Evolutionary conservation across 2,888 invertebrate genomes (phyloP), one percentile per base, ranked within the genome.

Genomic region (Eumerus sabulonum): DNA sequence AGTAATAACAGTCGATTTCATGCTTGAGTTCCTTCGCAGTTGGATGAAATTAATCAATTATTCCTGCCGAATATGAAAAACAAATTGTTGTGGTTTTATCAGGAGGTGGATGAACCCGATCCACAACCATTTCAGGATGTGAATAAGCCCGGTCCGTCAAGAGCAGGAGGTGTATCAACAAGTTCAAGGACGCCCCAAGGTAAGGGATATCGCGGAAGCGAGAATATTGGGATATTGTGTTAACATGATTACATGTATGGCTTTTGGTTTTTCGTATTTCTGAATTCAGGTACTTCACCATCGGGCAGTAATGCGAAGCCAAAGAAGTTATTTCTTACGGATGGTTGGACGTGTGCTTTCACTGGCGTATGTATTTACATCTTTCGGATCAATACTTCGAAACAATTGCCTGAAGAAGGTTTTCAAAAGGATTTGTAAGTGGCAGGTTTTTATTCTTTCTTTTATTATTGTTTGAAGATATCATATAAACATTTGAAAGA

Each of bases 371-470:
- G 95, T 84, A 93, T 96, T 82, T 96, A 95, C 85, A 96, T 96
- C 91, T 94, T 95, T 86, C 91, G 96, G 82, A 93, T 96, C 51
- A 95, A 93, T 86, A 94, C 93, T 44, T 92, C 93, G 81, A 96
- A 96, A 85, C 95, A 96, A 86, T 88, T 97, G 82, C 96, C 96
- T 0, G 96, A 96, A 87, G 96, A 97, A 90, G 96, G 96, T n/a
- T 96, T 96, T 85, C 96, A 96, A 87, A 96, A 96, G 90, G 96
- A 92, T 87, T 87, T 92, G 92, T 92, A 84, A 91, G 92, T 86
- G 82, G n/a, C n/a, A n/a, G n/a, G n/a, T 40, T 66, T 40, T 38
- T 38, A 7, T 36, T 9, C 9, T 11, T 40, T 47, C 27, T 51
- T 40, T 36, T 16, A 14, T 9, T 19, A 9, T 27, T 4, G 27